Evolutionary conservation across 2,113 vertebrate species (phyloP).

Genomic region (Phalacrocorax carbo): DNA sequence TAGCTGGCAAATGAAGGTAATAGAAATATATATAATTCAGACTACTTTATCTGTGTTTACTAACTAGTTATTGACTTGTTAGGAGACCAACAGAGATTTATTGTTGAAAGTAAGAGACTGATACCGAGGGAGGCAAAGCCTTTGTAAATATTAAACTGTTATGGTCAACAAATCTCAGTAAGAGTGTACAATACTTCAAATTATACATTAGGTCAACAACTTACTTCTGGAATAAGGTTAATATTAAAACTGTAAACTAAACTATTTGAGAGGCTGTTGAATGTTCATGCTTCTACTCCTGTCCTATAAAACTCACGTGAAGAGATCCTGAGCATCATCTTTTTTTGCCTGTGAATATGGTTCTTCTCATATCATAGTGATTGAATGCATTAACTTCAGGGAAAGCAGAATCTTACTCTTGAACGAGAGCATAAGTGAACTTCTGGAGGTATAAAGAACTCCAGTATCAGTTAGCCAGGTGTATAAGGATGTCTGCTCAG

Average conservation of each 20-base stretch:
- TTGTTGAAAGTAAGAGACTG: not conserved
- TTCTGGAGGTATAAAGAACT: not conserved
- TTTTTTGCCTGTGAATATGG: not conserved
- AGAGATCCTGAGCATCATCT: not conserved
- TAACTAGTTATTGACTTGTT: constrained; percentile 3
- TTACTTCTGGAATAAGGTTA: not conserved
- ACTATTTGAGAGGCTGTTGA: not conserved
- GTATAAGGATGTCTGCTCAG: not conserved
- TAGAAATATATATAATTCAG: not conserved
- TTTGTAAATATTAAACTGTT: constrained; percentile 5
- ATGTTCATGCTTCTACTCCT: not conserved
- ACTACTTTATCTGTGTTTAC: not conserved
- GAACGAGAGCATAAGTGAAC: not conserved
- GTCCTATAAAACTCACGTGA: not conserved
- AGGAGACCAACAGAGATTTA: not conserved
- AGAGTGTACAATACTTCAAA: not conserved
- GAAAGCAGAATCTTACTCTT: not conserved
- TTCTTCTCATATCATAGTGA: not conserved
- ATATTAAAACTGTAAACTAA: not conserved
- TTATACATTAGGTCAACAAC: not conserved
- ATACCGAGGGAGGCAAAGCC: not conserved
- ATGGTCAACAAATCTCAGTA: not conserved
- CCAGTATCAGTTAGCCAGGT: not conserved
- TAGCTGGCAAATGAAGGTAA: not conserved
- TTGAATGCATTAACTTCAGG: not conserved